Evolutionary conservation across 2,113 vertebrate species (phyloP), one percentile per base, ranked within the genome.

Genomic region (Tachysurus fulvidraco): DNA sequence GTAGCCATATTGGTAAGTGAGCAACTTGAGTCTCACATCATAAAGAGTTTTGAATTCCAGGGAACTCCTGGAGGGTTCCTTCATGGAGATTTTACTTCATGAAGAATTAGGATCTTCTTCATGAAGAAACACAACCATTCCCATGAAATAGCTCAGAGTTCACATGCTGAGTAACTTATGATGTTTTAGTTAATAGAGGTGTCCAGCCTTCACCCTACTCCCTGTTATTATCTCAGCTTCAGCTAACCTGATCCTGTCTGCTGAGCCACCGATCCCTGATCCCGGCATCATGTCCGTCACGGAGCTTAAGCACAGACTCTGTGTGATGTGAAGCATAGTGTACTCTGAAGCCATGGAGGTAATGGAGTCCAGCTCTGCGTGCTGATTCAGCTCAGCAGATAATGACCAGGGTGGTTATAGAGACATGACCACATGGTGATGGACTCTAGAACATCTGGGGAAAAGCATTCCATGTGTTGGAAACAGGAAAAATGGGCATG

Each of bases 211-310:
- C 84, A 78, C 57, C 17, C n/a, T 44, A 12, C 10, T 50, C 64
- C 44, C 57, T 77, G 46, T 84, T 23, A 16, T 64, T 50, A 62
- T 57, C 41, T n/a, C 71, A 25, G 73, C 65, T 89, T 83, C 16
- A 46, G 77, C 9, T 36, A 21, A 21, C 44, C 46, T 65, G 52
- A 69, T 83, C 65, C 64, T 13, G 30, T 57, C 64, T 83, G 30
- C 28, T 41, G 25, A 82, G 71, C 59, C 78, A 50, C 46, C 30
- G 52, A 73, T 64, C 65, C 84, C 81, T 69, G 60, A 84, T 84
- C 78, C 64, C 46, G 7, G 83, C 57, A 50, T 87, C 73, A 76
- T 6, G 83, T 83, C 83, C 64, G n/a, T 65, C 86, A 83, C 5
- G 12, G 69, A 71, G 69, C 44, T 69, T 84, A 80, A 62, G 62